Base-by-base conservation (phyloP, 2,113 vertebrate genomes). In the Anhinga rufa region DNA sequence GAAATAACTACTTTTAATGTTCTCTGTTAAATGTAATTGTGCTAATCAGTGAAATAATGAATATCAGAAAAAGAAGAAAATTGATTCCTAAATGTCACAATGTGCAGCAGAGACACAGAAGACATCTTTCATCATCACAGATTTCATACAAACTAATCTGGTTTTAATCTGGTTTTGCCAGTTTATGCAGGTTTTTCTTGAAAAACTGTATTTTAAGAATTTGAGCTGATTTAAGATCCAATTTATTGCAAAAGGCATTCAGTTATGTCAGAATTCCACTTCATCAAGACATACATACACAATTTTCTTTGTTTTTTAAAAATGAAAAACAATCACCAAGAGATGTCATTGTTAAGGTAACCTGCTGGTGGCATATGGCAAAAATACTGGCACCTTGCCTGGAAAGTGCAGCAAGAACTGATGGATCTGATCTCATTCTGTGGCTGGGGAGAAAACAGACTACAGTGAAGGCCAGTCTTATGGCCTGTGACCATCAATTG, bases 1-100 rank as follows among this genome's bases (percentile, higher is more conserved):
- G 84, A 93, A 96, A 51, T 91, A 92, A 91, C 87, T 88, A 51
- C 38, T 96, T 96, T 95, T 91, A 96, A 91, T 86, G 68, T 88
- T 69, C 32, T 54, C 70, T 86, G 54, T 87, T 93, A 93, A 92
- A 95, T 40, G 55, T 80, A 96, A 88, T 95, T 82, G n/a, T n/a
- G n/a, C n/a, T n/a, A n/a, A n/a, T n/a, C n/a, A n/a, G n/a, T n/a
- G n/a, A n/a, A n/a, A n/a, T n/a, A n/a, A n/a, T n/a, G n/a, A n/a
- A n/a, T n/a, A n/a, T n/a, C n/a, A n/a, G n/a, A n/a, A n/a, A n/a
- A n/a, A n/a, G n/a, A n/a, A n/a, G n/a, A n/a, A n/a, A n/a, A n/a
- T n/a, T n/a, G n/a, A n/a, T n/a, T n/a, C n/a, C n/a, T n/a, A n/a
- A n/a, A n/a, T n/a, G n/a, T n/a, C n/a, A n/a, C n/a, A 92, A 74